phyloP scores from a whole-genome alignment of 2,888 invertebrate genomes.

The Platycheirus rosarum region DNA sequence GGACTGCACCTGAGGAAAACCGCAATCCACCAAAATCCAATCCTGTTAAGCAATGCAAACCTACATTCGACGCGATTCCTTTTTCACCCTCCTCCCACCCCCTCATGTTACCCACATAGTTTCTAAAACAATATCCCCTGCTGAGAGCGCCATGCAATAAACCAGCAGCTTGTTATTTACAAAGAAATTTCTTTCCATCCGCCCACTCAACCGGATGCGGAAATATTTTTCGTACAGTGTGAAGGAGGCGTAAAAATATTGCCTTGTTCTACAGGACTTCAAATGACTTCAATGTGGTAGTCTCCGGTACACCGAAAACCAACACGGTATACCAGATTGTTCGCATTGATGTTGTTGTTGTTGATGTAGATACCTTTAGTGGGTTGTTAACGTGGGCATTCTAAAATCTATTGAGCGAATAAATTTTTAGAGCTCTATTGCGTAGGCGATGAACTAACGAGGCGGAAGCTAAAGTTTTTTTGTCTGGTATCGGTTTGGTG shows the following conservation, averaged over 20 bases:
- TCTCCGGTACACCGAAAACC: conserved; percentile 31
- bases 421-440: conserved; percentile 59
- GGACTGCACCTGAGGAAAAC: conserved; percentile 53
- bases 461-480: too few relatives aligned
- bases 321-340: conserved; percentile 45
- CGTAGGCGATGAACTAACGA: conserved; percentile 47
- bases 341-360: conserved; percentile 10
- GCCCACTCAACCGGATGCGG: background rate
- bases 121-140: conserved; percentile 46
- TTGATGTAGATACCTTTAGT: conserved; percentile 1
- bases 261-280: conserved; percentile 63
- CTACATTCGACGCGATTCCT: conserved; percentile 39
- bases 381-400: conserved; percentile 35
- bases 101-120: conserved; percentile 2
- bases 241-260: conserved; percentile 65
- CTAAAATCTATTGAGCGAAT: conserved; percentile 59
- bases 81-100: background rate
- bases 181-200: conserved; percentile 30
- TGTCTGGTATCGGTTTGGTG: too few relatives aligned
- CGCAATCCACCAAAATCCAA: conserved; percentile 62
- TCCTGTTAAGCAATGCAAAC: conserved; percentile 36
- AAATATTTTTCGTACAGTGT: conserved; percentile 34
- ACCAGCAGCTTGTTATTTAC: conserved; percentile 55
- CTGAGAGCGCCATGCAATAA: conserved; percentile 32
- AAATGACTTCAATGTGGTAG: conserved; percentile 42